A percentile compares a stretch with the other conserved stretches of the same genome.
These are phyloP conservation scores for Thymallus thymallus DNA, from an alignment of 2,113 vertebrate genomes.

Conservation along the genomic window DNA sequence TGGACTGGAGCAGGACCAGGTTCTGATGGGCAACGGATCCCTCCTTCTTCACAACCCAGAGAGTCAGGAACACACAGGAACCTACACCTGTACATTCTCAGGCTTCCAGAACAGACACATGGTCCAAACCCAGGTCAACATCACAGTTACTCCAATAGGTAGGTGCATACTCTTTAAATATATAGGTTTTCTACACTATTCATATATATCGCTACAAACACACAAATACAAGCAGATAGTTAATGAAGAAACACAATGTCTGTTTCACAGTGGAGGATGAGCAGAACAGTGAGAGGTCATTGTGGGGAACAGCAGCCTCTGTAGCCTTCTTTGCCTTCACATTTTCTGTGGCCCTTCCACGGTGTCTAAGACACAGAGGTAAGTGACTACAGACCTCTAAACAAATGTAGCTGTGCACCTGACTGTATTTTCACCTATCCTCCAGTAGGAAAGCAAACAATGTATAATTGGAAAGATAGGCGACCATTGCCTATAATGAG, in stretches of 20 bases:
- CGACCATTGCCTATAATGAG: background rate
- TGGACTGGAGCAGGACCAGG: slow-evolving; percentile 59
- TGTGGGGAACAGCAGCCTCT: slow-evolving; percentile 72
- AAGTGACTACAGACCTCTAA: background rate
- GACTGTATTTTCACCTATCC: background rate
- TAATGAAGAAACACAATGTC: background rate
- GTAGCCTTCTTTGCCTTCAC: slow-evolving; percentile 68
- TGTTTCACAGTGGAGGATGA: slow-evolving; percentile 58
- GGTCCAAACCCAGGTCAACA: slow-evolving; percentile 65
- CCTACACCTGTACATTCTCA: slow-evolving; percentile 66
- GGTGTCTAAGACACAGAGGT: slow-evolving; percentile 66
- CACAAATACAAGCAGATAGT: background rate
- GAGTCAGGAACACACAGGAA: slow-evolving; percentile 56
- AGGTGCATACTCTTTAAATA: slow-evolving; percentile 27
- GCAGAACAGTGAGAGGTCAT: slow-evolving; percentile 52
- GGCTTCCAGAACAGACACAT: slow-evolving; percentile 59
- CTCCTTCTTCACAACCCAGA: slow-evolving; percentile 61
- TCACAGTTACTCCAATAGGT: slow-evolving; percentile 62
- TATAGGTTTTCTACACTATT: background rate
- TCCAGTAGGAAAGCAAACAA: background rate
- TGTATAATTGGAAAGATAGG: background rate
- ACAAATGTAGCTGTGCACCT: background rate
- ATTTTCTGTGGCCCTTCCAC: slow-evolving; percentile 55
- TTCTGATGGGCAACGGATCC: slow-evolving; percentile 64
- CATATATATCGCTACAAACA: background rate